Percentiles rank a stretch among this genome's conserved stretches.
phyloP scores from a whole-genome alignment of 2,113 vertebrate genomes.

The Lamprotornis superbus region DNA sequence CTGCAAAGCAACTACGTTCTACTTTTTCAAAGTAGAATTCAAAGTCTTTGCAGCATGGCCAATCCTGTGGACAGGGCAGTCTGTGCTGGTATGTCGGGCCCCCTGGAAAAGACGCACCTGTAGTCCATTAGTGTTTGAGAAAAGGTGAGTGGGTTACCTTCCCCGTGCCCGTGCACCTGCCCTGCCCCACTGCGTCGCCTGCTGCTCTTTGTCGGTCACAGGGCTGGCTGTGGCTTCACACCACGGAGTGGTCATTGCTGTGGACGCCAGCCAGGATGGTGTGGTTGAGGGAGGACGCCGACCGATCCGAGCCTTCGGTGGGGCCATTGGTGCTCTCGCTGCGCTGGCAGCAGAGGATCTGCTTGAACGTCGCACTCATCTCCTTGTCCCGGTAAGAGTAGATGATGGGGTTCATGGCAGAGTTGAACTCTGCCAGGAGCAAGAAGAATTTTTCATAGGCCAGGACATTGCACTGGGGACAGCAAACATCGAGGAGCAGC shows the following conservation, averaged over 20 bases:
- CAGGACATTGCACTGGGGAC: constrained; percentile 86
- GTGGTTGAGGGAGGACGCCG: constrained; percentile 94
- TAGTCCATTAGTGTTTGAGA: constrained; percentile 77
- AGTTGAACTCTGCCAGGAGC: constrained; percentile 96
- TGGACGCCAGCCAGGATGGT: constrained; percentile 87
- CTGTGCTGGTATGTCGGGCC: background rate
- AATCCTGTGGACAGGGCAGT: background rate
- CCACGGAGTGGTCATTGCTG: constrained; percentile 93
- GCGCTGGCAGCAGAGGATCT: constrained; percentile 96
- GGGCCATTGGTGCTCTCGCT: constrained; percentile 86
- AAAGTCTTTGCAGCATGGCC: background rate
- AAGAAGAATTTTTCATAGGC: constrained; percentile 98
- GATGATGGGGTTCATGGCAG: constrained; percentile 99
- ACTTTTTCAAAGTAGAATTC: constrained; percentile 37
- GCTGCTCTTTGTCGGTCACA: background rate
- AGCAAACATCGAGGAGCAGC: constrained; percentile 94
- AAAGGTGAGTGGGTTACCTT: constrained; percentile 40
- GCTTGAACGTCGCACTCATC: constrained; percentile 96
- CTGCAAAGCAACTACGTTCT: background rate
- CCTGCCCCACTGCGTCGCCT: background rate
- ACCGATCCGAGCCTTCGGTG: constrained; percentile 91
- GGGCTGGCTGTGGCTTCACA: constrained; percentile 67
- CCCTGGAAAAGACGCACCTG: constrained; percentile 55
- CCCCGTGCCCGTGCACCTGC: background rate
- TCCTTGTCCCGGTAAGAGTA: constrained; percentile 99